Conservation (phyloP, 2,797 vertebrate genomes). For the Hydrophis major region DNA sequence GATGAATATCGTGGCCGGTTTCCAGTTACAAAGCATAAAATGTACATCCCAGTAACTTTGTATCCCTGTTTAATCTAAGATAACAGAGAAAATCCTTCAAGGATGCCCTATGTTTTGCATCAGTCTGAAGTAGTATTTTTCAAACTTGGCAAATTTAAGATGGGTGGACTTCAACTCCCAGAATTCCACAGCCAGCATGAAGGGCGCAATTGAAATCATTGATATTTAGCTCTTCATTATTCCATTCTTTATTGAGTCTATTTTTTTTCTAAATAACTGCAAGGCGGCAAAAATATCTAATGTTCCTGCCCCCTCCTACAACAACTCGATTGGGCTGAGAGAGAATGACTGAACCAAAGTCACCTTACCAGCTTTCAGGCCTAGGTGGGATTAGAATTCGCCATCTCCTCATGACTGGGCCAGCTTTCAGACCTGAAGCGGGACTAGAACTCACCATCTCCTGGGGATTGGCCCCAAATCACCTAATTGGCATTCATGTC, state of each 20-base stretch:
- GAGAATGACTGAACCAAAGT: not conserved
- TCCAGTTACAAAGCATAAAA: slow-evolving; percentile 50
- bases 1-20: slow-evolving; percentile 39
- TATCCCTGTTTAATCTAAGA: slow-evolving; percentile 57
- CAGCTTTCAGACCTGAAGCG: not conserved
- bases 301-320: not conserved
- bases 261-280: not conserved
- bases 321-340: not conserved
- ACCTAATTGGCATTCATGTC: not conserved
- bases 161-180: not conserved
- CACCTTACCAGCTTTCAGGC: not conserved
- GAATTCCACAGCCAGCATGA: not conserved
- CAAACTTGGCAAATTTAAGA: not conserved
- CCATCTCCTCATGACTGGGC: not conserved
- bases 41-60: slow-evolving; percentile 29
- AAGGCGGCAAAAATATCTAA: not conserved
- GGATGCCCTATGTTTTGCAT: slow-evolving; percentile 60
- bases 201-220: slow-evolving; percentile 23
- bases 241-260: not conserved
- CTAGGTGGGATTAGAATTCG: not conserved
- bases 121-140: not conserved
- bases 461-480: not conserved
- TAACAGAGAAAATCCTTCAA: slow-evolving; percentile 61
- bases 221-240: slow-evolving; percentile 42
- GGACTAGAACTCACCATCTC: not conserved